These are phyloP conservation scores for Trachurus trachurus DNA, from an alignment of 2,797 vertebrate genomes.

Conservation along the genomic window DNA sequence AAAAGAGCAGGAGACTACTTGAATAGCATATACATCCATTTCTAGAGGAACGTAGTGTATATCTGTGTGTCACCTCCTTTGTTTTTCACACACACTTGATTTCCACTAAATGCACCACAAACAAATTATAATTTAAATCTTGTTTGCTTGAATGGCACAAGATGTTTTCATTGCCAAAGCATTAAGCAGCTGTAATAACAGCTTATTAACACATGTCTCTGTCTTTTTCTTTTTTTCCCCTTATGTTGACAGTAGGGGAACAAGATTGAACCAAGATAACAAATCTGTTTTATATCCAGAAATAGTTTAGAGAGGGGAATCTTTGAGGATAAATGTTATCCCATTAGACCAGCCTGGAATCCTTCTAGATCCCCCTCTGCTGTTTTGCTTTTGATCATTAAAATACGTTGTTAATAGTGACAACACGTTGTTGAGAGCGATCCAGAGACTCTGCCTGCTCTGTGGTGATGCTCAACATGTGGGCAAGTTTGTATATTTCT, in stretches of 20 bases:
- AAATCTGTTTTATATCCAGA: slow-evolving; percentile 9
- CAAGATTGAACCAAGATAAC: background rate
- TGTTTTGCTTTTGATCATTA: background rate
- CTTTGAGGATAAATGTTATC: slow-evolving; percentile 20
- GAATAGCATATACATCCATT: slow-evolving; percentile 28
- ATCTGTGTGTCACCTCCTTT: slow-evolving; percentile 48
- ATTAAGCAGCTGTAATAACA: slow-evolving; percentile 24
- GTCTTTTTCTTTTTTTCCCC: background rate
- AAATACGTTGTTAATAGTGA: background rate
- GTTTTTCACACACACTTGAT: slow-evolving; percentile 32
- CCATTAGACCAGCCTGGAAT: slow-evolving; percentile 16
- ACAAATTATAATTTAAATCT: slow-evolving; percentile 29
- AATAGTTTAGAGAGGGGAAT: slow-evolving; percentile 4
- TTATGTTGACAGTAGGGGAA: slow-evolving; percentile 5
- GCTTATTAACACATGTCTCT: slow-evolving; percentile 19
- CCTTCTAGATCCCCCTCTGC: slow-evolving; percentile 27
- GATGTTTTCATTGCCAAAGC: slow-evolving; percentile 30
- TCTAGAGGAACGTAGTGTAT: slow-evolving; percentile 25
- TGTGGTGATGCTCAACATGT: background rate
- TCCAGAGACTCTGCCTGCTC: background rate
- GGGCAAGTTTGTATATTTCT: no score
- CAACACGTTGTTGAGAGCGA: background rate
- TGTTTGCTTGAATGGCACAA: slow-evolving; percentile 17
- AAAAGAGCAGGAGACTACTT: slow-evolving; percentile 47
- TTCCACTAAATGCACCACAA: slow-evolving; percentile 22